Conservation (phyloP, 2,113 vertebrate species). For the Pollimyrus isidori region DNA sequence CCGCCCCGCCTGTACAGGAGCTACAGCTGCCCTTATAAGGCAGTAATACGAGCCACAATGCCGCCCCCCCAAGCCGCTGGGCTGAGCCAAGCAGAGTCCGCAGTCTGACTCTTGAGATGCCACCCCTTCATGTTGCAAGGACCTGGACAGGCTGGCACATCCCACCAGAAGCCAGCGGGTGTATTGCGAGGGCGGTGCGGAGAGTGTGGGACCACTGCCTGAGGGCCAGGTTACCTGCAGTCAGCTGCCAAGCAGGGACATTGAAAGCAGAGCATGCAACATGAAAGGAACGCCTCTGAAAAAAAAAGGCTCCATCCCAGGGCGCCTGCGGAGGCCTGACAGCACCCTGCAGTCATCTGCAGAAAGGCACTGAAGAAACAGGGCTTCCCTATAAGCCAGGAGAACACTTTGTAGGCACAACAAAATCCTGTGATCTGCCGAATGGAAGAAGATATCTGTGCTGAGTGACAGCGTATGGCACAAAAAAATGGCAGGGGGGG, state of each 20-base stretch:
- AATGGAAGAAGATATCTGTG: not conserved
- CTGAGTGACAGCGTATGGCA: not conserved
- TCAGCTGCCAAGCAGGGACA: not conserved
- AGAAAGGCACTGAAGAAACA: not conserved
- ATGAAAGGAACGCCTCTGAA: not conserved
- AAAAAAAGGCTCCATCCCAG: not conserved
- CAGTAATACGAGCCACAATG: not conserved
- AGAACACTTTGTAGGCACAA: not conserved
- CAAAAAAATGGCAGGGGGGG: not conserved
- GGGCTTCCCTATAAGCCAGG: not conserved
- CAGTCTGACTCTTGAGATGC: not conserved
- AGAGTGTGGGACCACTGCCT: not conserved
- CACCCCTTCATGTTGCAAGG: not conserved
- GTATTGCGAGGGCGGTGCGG: not conserved
- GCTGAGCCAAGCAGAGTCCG: not conserved
- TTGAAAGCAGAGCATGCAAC: not conserved
- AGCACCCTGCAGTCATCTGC: not conserved
- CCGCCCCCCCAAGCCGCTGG: not conserved
- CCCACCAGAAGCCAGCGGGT: not conserved
- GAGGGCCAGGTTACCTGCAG: not conserved
- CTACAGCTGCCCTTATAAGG: slow-evolving; percentile 22
- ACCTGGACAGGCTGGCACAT: not conserved
- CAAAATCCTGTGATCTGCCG: not conserved
- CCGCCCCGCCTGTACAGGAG: not conserved
- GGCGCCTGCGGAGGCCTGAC: not conserved